Evolutionary conservation across 2,797 vertebrate genomes (phyloP).

Genomic region (Amazonetta brasiliensis): DNA sequence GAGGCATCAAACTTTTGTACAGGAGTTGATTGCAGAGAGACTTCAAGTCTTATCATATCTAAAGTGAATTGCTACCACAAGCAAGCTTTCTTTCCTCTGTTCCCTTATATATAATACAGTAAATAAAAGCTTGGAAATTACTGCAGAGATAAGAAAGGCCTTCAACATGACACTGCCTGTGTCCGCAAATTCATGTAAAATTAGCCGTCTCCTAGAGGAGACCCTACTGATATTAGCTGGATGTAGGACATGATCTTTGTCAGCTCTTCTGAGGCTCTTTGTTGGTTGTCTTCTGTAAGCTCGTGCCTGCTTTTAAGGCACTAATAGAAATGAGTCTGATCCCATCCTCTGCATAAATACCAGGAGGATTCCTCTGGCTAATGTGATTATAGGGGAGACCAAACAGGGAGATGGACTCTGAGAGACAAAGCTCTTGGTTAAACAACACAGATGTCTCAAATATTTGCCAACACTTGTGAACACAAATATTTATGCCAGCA

Average conservation of each 20-base stretch:
- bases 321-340: constrained; percentile 22
- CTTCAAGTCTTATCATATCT: accelerated
- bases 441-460: constrained; percentile 74
- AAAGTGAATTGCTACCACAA: accelerated
- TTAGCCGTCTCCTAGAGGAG: not conserved
- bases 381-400: constrained; percentile 59
- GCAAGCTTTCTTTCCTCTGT: not conserved
- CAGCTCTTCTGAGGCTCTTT: constrained; percentile 2
- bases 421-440: constrained; percentile 73
- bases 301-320: not conserved
- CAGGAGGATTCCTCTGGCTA: constrained; percentile 45
- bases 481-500: constrained; percentile 71
- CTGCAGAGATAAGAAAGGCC: not conserved
- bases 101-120: not conserved
- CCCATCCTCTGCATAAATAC: not conserved
- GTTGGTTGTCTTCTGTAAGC: not conserved
- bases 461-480: constrained; percentile 73
- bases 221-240: not conserved
- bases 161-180: not conserved
- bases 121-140: not conserved
- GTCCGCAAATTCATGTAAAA: not conserved
- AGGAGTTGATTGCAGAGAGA: not conserved
- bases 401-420: constrained; percentile 49
- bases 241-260: not conserved
- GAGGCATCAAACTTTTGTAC: not conserved